Conservation (phyloP, 2,888 invertebrate genomes). For the Drosophila picticornis region DNA sequence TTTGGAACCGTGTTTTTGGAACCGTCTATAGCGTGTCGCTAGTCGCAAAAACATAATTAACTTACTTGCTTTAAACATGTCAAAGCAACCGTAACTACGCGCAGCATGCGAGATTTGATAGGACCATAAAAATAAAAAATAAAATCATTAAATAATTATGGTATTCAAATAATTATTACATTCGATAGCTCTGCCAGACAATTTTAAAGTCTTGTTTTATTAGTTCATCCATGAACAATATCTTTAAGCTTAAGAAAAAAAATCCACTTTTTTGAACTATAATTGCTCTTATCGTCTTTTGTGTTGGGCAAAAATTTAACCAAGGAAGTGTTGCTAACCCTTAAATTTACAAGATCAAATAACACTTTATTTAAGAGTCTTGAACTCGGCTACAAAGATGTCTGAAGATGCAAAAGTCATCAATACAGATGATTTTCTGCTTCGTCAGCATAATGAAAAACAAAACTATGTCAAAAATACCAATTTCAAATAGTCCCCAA, state of each 20-base stretch:
- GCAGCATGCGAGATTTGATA: background rate
- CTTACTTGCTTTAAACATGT: constrained; percentile 1
- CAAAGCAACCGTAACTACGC: background rate
- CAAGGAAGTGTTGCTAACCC: background rate
- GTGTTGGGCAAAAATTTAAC: background rate
- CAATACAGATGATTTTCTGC: background rate
- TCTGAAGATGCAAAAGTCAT: no score
- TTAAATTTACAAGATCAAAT: background rate
- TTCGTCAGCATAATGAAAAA: background rate
- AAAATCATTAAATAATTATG: no score
- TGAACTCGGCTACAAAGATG: background rate
- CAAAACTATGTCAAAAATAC: background rate
- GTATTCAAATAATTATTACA: background rate
- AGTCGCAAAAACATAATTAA: background rate
- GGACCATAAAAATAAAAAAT: no score
- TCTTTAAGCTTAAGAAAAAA: background rate
- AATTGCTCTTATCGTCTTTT: background rate
- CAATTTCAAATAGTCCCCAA: background rate
- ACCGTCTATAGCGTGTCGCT: constrained; percentile 29
- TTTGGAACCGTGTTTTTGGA: constrained; percentile 37
- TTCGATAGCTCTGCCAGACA: background rate
- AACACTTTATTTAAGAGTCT: background rate
- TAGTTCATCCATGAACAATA: background rate
- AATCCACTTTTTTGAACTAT: background rate
- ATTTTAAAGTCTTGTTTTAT: background rate